Evolutionary conservation across 2,888 invertebrate species (phyloP).

Genomic region (Acrobasis consociella): DNA sequence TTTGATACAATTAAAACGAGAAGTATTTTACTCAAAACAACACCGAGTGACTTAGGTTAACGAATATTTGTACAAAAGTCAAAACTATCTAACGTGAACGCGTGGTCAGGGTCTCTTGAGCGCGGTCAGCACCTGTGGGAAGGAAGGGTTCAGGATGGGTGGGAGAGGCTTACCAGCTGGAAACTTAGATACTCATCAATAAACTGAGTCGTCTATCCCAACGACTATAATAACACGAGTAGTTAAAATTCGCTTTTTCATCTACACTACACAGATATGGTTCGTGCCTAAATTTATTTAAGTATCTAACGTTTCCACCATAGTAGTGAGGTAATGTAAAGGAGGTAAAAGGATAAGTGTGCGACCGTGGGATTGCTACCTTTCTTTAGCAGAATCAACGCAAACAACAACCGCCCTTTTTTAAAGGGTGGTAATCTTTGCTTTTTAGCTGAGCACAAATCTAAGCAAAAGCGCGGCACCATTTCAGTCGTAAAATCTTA

Average conservation of each 20-base stretch:
- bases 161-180: not conserved
- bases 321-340: no score
- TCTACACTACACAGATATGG: no score
- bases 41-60: constrained; percentile 43
- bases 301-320: not conserved
- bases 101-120: constrained; percentile 32
- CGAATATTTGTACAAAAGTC: constrained; percentile 52
- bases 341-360: not conserved
- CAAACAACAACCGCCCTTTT: not conserved
- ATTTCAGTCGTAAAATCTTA: not conserved
- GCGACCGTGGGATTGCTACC: not conserved
- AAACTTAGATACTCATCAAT: not conserved
- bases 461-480: not conserved
- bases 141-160: constrained; percentile 20
- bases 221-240: no score
- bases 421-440: not conserved
- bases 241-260: no score
- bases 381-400: not conserved
- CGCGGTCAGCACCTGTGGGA: constrained; percentile 46
- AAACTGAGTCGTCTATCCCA: no score
- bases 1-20: constrained; percentile 42
- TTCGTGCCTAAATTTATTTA: not conserved
- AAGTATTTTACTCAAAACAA: constrained; percentile 35
- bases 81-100: constrained; percentile 34
- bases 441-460: not conserved